Percentiles rank a stretch among this genome's conserved stretches.
Conservation (phyloP, 2,113 vertebrate genomes). For the Sphyrna mokarran region DNA sequence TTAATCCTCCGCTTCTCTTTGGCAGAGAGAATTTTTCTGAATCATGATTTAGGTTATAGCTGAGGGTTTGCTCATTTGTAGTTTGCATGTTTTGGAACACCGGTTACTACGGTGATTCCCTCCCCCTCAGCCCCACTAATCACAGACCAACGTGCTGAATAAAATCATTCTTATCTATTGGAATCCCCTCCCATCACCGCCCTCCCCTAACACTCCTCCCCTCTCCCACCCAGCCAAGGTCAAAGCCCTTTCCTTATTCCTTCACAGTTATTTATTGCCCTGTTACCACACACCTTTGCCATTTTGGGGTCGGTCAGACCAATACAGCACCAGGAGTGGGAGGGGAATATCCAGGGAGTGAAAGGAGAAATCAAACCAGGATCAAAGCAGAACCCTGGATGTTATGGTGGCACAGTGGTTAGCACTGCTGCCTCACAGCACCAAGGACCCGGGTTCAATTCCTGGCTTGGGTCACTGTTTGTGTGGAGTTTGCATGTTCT, state of each 20-base stretch:
- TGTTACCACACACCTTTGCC: neutral
- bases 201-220: too few species aligned
- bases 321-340: neutral
- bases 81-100: neutral
- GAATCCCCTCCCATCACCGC: too few species aligned
- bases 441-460: too few species aligned
- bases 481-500: too few species aligned
- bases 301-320: too few species aligned
- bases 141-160: neutral
- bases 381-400: neutral
- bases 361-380: neutral
- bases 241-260: neutral
- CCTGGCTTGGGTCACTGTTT: too few species aligned
- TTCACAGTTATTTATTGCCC: neutral
- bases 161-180: neutral
- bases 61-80: neutral
- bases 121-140: neutral
- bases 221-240: too few species aligned
- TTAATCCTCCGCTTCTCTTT: neutral
- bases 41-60: neutral
- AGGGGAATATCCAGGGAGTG: neutral
- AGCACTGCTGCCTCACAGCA: too few species aligned
- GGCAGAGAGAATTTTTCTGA: neutral
- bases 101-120: slow-evolving; percentile 11
- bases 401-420: too few species aligned